Evolutionary conservation across 2,113 vertebrate species (phyloP), one percentile per base, ranked within the genome.

Genomic region (Charadrius vociferus): DNA sequence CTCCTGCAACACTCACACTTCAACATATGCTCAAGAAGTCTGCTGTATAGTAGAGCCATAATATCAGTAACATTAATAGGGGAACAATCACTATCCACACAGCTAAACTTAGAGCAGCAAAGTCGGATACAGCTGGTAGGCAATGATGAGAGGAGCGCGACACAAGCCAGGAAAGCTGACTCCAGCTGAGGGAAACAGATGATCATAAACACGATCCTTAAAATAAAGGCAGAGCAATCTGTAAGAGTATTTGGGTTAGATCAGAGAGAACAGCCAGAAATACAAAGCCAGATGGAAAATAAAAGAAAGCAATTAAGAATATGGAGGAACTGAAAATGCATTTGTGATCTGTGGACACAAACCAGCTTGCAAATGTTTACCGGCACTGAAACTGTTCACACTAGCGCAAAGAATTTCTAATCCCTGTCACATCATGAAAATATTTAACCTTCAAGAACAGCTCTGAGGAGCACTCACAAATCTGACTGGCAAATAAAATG

Each of bases 221-320:
- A 97, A 97, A 97, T 82, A 95, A 95, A 87, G 66, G 63, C 73
- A 92, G 81, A 93, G 90, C 84, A 90, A 91, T 75, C 89, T 97
- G 91, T 12, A 66, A 70, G 66, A 93, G 45, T 58, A 77, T 89
- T 91, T 94, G 83, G 52, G 74, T 90, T 87, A 50, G 74, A 87
- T 9, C 81, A 95, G 66, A 80, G 70, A 89, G 89, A 92, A 90
- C 45, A 91, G 78, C 45, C 91, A 90, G 78, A 93, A 91, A 91
- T 75, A 95, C 73, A 85, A 93, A 91, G 84, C 84, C 94, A 97
- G 94, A 95, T 94, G 95, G 93, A 78, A 94, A 91, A 75, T 7
- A 70, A 66, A 92, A 81, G 37, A 58, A 97, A 85, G 83, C 56
- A 93, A 95, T 91, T 77, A 94, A 90, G 66, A 79, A 50, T 58